Evolutionary conservation across 2,113 vertebrate species (phyloP).

Genomic region (Cyanocitta stelleri): DNA sequence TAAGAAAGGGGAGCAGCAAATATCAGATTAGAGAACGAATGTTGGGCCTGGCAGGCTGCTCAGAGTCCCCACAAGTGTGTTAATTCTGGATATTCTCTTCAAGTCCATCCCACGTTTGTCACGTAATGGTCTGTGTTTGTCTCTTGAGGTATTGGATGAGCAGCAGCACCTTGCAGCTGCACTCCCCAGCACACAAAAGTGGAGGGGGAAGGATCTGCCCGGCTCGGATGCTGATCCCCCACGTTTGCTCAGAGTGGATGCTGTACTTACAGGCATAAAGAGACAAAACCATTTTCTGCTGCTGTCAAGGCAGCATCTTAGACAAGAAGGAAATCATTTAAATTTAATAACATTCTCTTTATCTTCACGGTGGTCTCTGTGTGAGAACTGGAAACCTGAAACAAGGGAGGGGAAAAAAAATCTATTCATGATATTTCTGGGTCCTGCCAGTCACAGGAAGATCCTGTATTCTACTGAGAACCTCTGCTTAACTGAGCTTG

Average conservation of each 20-base stretch:
- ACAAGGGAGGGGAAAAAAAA: not conserved
- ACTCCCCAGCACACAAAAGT: not conserved
- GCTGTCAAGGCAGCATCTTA: not conserved
- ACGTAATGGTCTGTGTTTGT: not conserved
- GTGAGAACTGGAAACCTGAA: not conserved
- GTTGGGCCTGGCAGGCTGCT: not conserved
- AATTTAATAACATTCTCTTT: not conserved
- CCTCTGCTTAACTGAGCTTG: not conserved
- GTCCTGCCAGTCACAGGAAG: not conserved
- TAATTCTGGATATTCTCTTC: not conserved
- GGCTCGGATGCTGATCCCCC: fast-evolving
- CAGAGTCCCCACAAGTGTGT: not conserved
- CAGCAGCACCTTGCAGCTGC: not conserved
- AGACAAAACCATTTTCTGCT: not conserved
- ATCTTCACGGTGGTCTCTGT: not conserved
- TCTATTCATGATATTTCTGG: not conserved
- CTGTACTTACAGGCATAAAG: not conserved
- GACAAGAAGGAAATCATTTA: not conserved
- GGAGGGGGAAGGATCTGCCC: not conserved
- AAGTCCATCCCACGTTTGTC: not conserved
- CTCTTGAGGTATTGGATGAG: not conserved
- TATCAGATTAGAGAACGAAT: not conserved
- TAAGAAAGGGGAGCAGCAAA: slow-evolving; percentile 6
- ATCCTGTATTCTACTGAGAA: not conserved
- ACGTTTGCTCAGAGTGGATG: not conserved